Evolutionary conservation across 2,888 invertebrate species (phyloP).

Genomic region (Amphipoea lucens): DNA sequence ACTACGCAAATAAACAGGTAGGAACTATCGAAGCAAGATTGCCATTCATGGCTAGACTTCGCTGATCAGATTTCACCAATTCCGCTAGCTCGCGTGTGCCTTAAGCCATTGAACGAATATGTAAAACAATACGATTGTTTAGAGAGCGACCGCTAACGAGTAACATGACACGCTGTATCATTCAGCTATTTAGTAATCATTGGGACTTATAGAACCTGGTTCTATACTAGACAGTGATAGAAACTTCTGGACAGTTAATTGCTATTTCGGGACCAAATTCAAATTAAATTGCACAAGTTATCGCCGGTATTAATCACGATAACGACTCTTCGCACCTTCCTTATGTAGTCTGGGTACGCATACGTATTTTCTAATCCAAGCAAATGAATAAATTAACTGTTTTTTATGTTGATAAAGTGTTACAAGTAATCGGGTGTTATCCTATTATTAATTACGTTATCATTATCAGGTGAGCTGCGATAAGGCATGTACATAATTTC

Average conservation of each 20-base stretch:
- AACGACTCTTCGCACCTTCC: slow-evolving; percentile 6
- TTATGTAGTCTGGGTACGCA: background rate
- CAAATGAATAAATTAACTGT: slow-evolving; percentile 28
- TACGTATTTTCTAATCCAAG: slow-evolving; percentile 18
- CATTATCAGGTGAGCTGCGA: slow-evolving; percentile 9
- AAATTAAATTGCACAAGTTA: slow-evolving; percentile 2
- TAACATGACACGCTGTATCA: slow-evolving; percentile 34
- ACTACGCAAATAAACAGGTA: slow-evolving; percentile 44
- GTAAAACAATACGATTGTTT: slow-evolving; percentile 65
- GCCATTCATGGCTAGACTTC: slow-evolving; percentile 61
- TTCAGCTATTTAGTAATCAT: slow-evolving; percentile 44
- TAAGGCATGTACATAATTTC: background rate
- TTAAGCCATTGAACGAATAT: slow-evolving; percentile 64
- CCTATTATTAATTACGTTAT: slow-evolving; percentile 23
- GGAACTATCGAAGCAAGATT: slow-evolving; percentile 46
- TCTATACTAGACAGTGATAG: background rate
- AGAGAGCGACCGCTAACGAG: slow-evolving; percentile 36
- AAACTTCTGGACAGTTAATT: slow-evolving; percentile 13
- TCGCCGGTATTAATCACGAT: slow-evolving; percentile 8
- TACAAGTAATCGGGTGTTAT: slow-evolving; percentile 10
- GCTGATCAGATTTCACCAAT: slow-evolving; percentile 69
- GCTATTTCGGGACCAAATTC: slow-evolving; percentile 2
- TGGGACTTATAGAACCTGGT: slow-evolving; percentile 2
- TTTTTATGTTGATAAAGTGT: slow-evolving; percentile 19
- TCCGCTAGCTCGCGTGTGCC: slow-evolving; percentile 61